Evolutionary conservation across 2,888 invertebrate species (phyloP).

Genomic region (Apamea anceps): DNA sequence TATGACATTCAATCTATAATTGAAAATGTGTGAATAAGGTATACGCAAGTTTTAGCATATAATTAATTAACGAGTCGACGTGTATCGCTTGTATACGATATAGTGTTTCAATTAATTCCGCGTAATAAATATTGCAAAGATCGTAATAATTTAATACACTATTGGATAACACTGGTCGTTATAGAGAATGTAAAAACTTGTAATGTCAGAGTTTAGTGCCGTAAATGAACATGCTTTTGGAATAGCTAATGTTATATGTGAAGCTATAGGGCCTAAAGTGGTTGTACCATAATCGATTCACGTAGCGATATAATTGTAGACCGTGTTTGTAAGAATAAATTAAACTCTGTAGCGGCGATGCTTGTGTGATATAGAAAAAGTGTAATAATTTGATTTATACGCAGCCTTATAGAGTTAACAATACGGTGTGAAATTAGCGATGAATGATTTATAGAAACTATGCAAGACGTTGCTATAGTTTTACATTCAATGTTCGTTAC

Average conservation of each 20-base stretch:
- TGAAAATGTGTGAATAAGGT: slow-evolving; percentile 59
- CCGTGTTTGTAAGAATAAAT: slow-evolving; percentile 63
- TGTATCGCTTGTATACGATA: slow-evolving; percentile 65
- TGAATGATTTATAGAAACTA: slow-evolving; percentile 57
- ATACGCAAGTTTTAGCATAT: slow-evolving; percentile 61
- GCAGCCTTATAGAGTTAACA: slow-evolving; percentile 46
- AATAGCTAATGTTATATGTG: slow-evolving; percentile 66
- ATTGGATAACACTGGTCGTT: slow-evolving; percentile 68
- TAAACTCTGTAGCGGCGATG: slow-evolving; percentile 52
- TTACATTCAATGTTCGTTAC: slow-evolving; percentile 39
- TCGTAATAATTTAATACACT: slow-evolving; percentile 76
- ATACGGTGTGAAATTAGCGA: slow-evolving; percentile 62
- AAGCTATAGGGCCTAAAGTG: slow-evolving; percentile 51
- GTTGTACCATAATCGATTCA: slow-evolving; percentile 63
- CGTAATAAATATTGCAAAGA: slow-evolving; percentile 77
- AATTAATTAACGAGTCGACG: slow-evolving; percentile 70
- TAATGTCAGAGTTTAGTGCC: slow-evolving; percentile 67
- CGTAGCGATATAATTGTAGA: slow-evolving; percentile 65
- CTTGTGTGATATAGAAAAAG: slow-evolving; percentile 52
- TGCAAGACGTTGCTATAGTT: slow-evolving; percentile 35
- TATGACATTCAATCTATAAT: slow-evolving; percentile 45
- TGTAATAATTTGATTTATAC: slow-evolving; percentile 63
- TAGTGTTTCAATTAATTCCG: slow-evolving; percentile 78
- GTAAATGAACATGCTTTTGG: slow-evolving; percentile 68
- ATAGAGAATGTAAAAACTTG: slow-evolving; percentile 71